phyloP scores from a whole-genome alignment of 1,140 invertebrate species.

The Ctenoplectra terminalis region DNA sequence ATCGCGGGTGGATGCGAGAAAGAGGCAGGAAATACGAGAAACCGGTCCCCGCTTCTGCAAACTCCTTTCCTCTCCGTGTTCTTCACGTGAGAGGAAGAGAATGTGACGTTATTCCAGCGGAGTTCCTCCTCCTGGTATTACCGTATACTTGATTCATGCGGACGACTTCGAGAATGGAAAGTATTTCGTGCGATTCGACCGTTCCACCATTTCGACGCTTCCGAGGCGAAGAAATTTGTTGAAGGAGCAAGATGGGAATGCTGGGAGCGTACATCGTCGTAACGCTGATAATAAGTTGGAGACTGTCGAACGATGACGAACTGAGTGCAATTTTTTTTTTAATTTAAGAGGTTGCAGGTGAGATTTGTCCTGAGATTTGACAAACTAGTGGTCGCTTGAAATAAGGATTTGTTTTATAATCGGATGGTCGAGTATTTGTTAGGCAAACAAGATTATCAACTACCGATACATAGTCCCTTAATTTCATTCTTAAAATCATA shows the following conservation, averaged over 20 bases:
- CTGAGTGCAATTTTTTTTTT: no score
- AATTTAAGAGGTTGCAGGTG: no score
- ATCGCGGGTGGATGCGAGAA: constrained; percentile 75
- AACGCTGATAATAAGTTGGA: no score
- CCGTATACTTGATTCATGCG: constrained; percentile 31
- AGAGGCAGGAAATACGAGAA: constrained; percentile 72
- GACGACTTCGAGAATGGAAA: constrained; percentile 18
- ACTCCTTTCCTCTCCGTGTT: constrained; percentile 56
- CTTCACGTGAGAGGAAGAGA: constrained; percentile 51
- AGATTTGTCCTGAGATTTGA: no score
- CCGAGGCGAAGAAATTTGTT: background rate
- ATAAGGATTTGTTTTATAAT: no score
- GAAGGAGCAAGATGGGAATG: background rate
- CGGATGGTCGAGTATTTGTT: no score
- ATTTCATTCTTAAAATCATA: no score
- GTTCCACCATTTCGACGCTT: background rate
- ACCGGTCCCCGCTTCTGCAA: constrained; percentile 53
- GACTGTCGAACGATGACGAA: no score
- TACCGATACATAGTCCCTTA: no score
- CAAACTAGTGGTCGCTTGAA: no score
- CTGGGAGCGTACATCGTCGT: no score
- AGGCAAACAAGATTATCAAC: no score
- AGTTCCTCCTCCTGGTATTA: constrained; percentile 22
- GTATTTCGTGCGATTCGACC: background rate
- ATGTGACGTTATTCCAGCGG: constrained; percentile 43